A percentile compares a stretch with the other conserved stretches of the same genome.
Conservation (phyloP, 2,113 vertebrate species). For the Sardina pilchardus region DNA sequence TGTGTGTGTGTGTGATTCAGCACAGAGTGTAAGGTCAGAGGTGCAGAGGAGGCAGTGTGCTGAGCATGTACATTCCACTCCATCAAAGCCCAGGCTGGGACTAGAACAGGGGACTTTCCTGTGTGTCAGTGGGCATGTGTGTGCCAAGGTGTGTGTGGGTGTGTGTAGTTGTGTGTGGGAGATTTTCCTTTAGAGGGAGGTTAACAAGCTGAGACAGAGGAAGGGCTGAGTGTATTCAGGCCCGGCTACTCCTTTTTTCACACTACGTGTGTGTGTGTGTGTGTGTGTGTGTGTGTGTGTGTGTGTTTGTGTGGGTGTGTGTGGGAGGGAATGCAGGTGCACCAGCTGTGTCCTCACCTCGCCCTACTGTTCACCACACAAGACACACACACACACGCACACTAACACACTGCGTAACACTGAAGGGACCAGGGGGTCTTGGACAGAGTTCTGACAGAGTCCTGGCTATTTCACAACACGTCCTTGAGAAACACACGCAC, state of each 20-base stretch:
- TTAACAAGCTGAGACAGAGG: not conserved
- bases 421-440: not conserved
- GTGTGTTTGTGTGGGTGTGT: not conserved
- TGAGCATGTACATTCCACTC: slow-evolving; percentile 48
- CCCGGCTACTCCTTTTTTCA: not conserved
- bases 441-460: not conserved
- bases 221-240: not conserved
- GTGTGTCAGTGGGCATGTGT: not conserved
- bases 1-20: not conserved
- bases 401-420: not conserved
- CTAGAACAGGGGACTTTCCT: not conserved
- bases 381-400: too few species aligned
- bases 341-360: slow-evolving; percentile 9
- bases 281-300: slow-evolving; percentile 20
- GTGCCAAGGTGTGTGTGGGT: not conserved
- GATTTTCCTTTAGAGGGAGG: not conserved
- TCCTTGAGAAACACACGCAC: not conserved
- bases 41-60: slow-evolving; percentile 39
- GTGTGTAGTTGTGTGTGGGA: not conserved
- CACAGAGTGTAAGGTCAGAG: slow-evolving; percentile 21
- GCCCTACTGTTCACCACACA: not conserved
- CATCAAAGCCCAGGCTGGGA: slow-evolving; percentile 22
- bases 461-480: not conserved
- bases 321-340: not conserved
- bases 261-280: slow-evolving; percentile 12